Base-by-base conservation (phyloP, 2,113 vertebrate genomes). In the Gobio gobio region DNA sequence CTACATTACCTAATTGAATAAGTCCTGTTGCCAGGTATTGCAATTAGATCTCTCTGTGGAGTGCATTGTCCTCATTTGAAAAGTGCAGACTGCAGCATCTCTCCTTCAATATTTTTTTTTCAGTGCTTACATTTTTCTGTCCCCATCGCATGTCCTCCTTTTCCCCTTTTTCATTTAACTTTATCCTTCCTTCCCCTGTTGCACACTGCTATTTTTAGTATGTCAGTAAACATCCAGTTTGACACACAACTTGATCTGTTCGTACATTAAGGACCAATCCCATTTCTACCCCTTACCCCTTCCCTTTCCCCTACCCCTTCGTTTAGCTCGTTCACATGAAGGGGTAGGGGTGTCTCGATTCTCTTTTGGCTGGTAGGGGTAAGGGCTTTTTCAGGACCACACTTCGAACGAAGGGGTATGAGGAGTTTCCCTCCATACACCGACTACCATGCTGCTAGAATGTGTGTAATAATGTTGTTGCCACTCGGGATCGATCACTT, bases 181-280 rank as follows among this genome's bases (percentile, higher is more conserved):
- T 84, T 88, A 90, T 86, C 90, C 75, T 82, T 84, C 83, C 45
- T 68, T 81, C 13, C 70, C 56, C 36, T 40, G 1, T 51, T 76
- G 13, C 13, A 51, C n/a, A 54, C 45, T 49, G 45, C 24, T 3
- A 16, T 24, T 76, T 76, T 76, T 54, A 8, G 40, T 20, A 18
- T 20, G 51, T 70, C 10, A 22, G 18, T 40, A 68, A 40, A 70
- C 33, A 22, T 22, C 16, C 20, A 8, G 45, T 24, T 5, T 90
- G 88, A 93, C 85, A 81, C 84, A 92, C 88, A 66, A 33, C 64
- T 82, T 78, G 78, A 87, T 91, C 81, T 87, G 61, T 87, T 85
- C 70, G 82, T 83, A 87, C 40, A 79, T 29, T 75, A 26, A 22
- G 29, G 29, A 1, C 29, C 29, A 29, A 29, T 29, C 29, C 29